Conservation (phyloP, 2,113 vertebrate species). For the Phyllostomus discolor region DNA sequence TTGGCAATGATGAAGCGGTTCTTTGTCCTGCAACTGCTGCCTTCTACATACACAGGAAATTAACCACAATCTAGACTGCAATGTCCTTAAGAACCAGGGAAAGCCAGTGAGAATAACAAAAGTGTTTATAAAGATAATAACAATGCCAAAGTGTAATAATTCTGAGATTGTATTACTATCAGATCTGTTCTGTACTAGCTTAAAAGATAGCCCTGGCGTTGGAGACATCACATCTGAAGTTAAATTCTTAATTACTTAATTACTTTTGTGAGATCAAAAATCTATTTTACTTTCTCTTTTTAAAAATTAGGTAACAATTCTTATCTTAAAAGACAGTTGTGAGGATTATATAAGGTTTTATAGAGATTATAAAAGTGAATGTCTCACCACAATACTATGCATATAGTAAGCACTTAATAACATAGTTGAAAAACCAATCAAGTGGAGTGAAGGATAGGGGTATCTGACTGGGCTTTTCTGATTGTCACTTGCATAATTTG, state of each 20-base stretch:
- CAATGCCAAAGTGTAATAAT: background rate
- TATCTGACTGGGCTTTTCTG: background rate
- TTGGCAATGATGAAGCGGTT: background rate
- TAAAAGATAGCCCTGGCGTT: background rate
- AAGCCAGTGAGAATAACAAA: background rate
- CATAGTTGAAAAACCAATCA: background rate
- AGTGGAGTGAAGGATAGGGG: background rate
- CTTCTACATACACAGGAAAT: constrained; percentile 8
- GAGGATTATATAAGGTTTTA: background rate
- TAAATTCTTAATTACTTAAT: background rate
- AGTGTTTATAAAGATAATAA: background rate
- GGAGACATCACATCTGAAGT: background rate
- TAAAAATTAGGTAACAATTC: background rate
- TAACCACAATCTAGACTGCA: background rate
- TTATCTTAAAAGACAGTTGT: background rate
- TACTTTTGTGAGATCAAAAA: background rate
- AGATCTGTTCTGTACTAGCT: background rate
- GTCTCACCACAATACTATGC: background rate
- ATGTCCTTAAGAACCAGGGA: background rate
- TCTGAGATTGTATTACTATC: background rate
- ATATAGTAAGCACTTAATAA: background rate
- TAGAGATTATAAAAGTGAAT: background rate
- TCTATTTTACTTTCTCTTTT: background rate
- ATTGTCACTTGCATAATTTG: background rate
- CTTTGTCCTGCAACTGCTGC: constrained; percentile 28